Evolutionary conservation across 2,888 invertebrate genomes (phyloP), one percentile per base, ranked within the genome.

Genomic region (Tryphoninae sp.): DNA sequence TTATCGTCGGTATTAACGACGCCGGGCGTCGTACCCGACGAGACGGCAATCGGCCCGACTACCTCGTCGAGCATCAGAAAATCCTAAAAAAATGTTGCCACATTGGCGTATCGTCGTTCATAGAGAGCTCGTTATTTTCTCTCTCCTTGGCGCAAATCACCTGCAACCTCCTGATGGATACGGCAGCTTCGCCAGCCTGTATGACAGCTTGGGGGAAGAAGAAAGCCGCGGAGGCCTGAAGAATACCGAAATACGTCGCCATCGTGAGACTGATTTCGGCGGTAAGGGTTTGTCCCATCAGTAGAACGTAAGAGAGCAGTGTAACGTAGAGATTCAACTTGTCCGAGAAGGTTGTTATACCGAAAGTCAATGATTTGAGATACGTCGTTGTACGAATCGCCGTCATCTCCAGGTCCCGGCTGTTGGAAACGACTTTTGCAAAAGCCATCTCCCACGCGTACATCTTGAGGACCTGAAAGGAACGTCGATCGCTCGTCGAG

Each of bases 401-500:
- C 94, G 94, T 23, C 92, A 42, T 94, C 96, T 83, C 94, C 94
- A 6, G 7, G 4, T 6, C 4, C 6, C 33, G 33, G 6, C 7
- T 33, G 93, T 0, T 96, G 94, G 84, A 95, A 93, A 82, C 92
- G 93, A 68, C 94, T 80, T 80, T 93, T 92, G 16, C 94, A 87
- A 96, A 96, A 0, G 96, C 95, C 83, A 94, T 94, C 88, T 96
- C 96, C 94, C 96, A 96, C 0, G 96, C 95, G 88, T 96, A 96
- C 96, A 96, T 96, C 90, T 96, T 96, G 85, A 96, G 95, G 1
- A 96, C 95, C 87, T 95, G 94, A 85, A 96, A 33, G 1, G 6
- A 33, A 33, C 33, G 33, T 33, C 6, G 6, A 33, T 33, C 33
- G 33, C 33, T 33, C 33, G 6, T 33, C 33, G 33, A 33, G 7